Evolutionary conservation across 2,888 invertebrate species (phyloP), one percentile per base, ranked within the genome.

Genomic region (Caenorhabditis afra): DNA sequence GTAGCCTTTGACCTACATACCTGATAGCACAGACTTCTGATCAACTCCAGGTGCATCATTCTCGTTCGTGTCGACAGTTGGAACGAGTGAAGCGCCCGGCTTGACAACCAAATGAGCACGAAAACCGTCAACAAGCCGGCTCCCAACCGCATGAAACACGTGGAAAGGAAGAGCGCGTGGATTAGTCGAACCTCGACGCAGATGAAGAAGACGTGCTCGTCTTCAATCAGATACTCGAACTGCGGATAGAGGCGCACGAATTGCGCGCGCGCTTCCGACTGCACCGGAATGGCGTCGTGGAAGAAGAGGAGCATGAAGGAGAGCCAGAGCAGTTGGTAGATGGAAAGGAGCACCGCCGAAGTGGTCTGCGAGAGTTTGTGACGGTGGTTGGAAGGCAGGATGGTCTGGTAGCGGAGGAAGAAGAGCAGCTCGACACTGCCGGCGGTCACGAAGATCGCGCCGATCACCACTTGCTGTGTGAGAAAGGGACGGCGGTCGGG

Each of bases 1-100:
- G 29, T 29, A 29, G 29, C 7, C 7, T 3, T 29, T 29, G 29
- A 29, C 29, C 29, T 29, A 29, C 29, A 29, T 29, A 67, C 67
- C 64, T 75, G 75, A 62, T 75, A 67, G 45, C 75, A 75, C 4
- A 75, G 16, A 55, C 29, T 67, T 8, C 37, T 37, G 5, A 75
- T 75, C 49, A 75, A 22, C 18, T 62, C 53, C 39, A 62, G 18
- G 44, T 75, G 75, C 41, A 75, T 75, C 12, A 16, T 75, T n/a
- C 62, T 20, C 0, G 75, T 75, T 5, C 39, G 47, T 1, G n/a
- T 16, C 4, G 75, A 75, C 29, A 75, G 10, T 18, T 62, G 59
- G 18, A 67, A 53, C 7, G 59, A 39, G n/a, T 75, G 23, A 3
- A 75, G n/a, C 16, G 67, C 45, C 16, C 47, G 20, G 29, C 47